phyloP scores from a whole-genome alignment of 2,888 invertebrate species.

The Glaucopsyche alexis region DNA sequence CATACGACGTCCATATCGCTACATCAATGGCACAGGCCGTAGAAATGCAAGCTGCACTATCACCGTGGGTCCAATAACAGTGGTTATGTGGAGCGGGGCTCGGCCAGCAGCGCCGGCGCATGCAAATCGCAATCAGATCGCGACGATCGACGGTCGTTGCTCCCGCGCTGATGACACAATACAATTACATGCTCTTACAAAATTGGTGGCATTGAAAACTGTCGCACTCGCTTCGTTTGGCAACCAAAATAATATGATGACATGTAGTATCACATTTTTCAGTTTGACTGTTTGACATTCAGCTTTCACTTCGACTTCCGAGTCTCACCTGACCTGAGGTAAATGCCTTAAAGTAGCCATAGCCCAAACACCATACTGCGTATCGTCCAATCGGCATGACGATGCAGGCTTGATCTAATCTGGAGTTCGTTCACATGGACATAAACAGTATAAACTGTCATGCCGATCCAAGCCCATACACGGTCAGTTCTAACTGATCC shows the following conservation, averaged over 20 bases:
- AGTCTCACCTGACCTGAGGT: background rate
- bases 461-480: too few species aligned
- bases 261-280: background rate
- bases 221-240: constrained; percentile 15
- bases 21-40: background rate
- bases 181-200: constrained; percentile 28
- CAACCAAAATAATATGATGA: background rate
- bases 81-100: constrained; percentile 39
- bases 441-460: too few species aligned
- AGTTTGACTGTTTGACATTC: background rate
- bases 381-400: too few species aligned
- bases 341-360: background rate
- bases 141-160: constrained; percentile 56
- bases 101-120: constrained; percentile 52
- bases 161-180: constrained; percentile 26
- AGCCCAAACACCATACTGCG: too few species aligned
- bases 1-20: too few species aligned
- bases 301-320: too few species aligned
- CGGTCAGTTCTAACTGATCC: too few species aligned
- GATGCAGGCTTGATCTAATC: too few species aligned
- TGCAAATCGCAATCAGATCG: constrained; percentile 78
- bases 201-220: constrained; percentile 27
- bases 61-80: background rate
- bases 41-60: background rate
- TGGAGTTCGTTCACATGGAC: too few species aligned